Conservation (phyloP, 2,113 vertebrate genomes). For the Merops nubicus region DNA sequence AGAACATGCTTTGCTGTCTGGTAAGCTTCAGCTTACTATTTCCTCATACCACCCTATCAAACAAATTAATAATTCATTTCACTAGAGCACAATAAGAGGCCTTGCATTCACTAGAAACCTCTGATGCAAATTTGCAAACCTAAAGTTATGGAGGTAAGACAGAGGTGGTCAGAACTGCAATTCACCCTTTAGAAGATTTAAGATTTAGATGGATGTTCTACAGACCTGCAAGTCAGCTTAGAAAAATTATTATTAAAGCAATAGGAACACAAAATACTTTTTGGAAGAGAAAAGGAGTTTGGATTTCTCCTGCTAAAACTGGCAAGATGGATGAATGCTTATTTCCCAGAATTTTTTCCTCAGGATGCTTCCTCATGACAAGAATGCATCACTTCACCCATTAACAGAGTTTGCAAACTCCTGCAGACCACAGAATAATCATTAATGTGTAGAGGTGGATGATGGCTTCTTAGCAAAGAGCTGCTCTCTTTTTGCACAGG, state of each 20-base stretch:
- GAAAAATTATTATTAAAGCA: background rate
- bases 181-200: background rate
- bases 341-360: too few species aligned
- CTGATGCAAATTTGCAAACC: background rate
- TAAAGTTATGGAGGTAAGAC: background rate
- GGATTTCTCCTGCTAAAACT: background rate
- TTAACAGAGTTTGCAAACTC: background rate
- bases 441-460: background rate
- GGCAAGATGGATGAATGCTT: background rate
- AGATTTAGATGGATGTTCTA: background rate
- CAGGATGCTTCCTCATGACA: background rate
- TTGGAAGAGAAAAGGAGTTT: background rate
- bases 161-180: background rate
- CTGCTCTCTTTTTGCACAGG: background rate
- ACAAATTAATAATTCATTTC: conserved; percentile 33
- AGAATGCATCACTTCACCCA: background rate
- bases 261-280: background rate
- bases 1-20: background rate
- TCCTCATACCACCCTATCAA: background rate
- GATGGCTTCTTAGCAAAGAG: background rate
- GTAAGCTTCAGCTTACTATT: background rate
- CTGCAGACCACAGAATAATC: background rate
- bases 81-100: background rate
- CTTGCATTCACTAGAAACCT: background rate
- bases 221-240: background rate